Base-by-base conservation (phyloP, 1,140 invertebrate genomes). In the Drosophila tani region DNA sequence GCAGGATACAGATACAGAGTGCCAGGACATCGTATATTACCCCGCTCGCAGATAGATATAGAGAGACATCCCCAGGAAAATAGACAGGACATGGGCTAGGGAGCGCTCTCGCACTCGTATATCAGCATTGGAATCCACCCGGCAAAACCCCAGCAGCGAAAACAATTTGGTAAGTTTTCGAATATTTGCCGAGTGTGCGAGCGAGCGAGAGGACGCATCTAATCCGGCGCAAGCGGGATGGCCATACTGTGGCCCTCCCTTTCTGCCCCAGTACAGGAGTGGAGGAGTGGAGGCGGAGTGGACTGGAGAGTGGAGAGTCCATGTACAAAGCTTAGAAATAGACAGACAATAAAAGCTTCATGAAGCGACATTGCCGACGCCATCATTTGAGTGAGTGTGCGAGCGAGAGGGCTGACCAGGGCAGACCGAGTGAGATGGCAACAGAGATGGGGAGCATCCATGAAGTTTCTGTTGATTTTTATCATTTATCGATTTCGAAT, bases 401-500 rank as follows among this genome's bases (percentile, higher is more conserved):
- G 29, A 67, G 60, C 43, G 65, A 58, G 84, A 73, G 75, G 51
- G 43, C 49, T 24, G 14, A 8, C 27, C 45, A 49, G 3, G 32
- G 32, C 32, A 35, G 50, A 38, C 56, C 32, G 27, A 79, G 57
- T 9, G 46, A 12, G 70, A 64, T 27, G 15, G 35, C 35, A 40
- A 63, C 40, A 58, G 41, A 24, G 69, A 50, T 29, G 32, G 9
- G 55, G 38, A 70, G 59, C 75, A 80, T 75, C 86, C 79, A 91
- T 91, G 88, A 85, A 85, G 83, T 91, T 91, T 88, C 81, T 91
- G 88, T 85, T 91, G 88, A 91, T 91, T 91, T 91, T 91, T 91
- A 91, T 91, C 88, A 91, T 91, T 91, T 91, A 91, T 91, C 83
- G 88, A 91, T 91, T 91, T 91, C 88, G 84, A 88, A 91, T 91